A percentile compares a stretch with the other conserved stretches of the same genome.
Evolutionary conservation across 2,113 vertebrate species (phyloP).

Genomic region (Ifrita kowaldi): DNA sequence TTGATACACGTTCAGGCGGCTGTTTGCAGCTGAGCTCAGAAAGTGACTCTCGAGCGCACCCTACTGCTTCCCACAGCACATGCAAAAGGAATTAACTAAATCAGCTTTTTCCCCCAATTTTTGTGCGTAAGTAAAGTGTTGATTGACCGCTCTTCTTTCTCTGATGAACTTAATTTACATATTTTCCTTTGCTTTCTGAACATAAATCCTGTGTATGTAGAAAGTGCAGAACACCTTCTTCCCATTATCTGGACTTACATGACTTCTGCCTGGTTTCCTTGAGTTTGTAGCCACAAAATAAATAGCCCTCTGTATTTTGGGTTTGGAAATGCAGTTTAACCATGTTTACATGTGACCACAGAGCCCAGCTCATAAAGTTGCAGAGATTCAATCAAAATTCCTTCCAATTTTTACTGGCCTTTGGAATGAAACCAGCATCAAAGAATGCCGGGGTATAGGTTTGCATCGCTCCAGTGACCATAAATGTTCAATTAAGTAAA

Average conservation of each 20-base stretch:
- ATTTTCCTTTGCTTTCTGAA: background rate
- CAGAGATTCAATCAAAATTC: background rate
- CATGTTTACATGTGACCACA: background rate
- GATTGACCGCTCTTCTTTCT: background rate
- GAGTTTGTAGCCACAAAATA: background rate
- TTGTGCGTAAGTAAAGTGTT: background rate
- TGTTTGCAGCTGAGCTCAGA: background rate
- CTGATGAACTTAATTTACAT: background rate
- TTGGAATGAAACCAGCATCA: background rate
- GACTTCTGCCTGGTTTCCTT: background rate
- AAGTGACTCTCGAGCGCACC: conserved; percentile 19
- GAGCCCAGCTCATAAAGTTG: background rate
- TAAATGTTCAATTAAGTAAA: conserved; percentile 11
- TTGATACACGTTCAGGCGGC: background rate
- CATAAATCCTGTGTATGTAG: background rate
- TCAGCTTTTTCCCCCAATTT: background rate
- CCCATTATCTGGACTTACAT: background rate
- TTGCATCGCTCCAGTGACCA: background rate
- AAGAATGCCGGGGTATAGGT: background rate
- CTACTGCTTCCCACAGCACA: background rate
- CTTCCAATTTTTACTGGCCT: background rate
- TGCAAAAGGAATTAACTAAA: background rate
- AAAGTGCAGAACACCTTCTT: background rate
- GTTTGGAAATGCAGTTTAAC: background rate
- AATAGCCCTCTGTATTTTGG: background rate